Percentiles rank a stretch among this genome's conserved stretches.
Evolutionary conservation across 2,113 vertebrate genomes (phyloP).

Genomic region (Gymnocephalus cernua): DNA sequence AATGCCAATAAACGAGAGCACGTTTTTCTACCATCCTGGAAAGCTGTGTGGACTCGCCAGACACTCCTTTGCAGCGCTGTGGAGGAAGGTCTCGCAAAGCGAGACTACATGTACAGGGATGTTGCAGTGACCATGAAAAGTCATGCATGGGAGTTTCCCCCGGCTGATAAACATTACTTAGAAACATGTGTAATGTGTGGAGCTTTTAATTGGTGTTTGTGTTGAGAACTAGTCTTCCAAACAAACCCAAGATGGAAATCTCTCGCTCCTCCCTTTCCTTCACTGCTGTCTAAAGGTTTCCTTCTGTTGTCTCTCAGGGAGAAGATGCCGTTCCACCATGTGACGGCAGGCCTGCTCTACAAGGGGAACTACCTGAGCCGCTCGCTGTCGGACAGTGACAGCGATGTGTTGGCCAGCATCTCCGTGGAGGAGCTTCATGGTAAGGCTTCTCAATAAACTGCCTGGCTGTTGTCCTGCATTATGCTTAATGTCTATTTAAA

Average conservation of each 20-base stretch:
- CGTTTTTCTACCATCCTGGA: no score
- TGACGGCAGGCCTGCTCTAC: conserved; percentile 97
- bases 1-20: no score
- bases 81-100: no score
- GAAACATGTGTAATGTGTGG: not conserved
- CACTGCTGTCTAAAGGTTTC: conserved; percentile 11
- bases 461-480: conserved; percentile 12
- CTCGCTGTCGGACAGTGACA: conserved; percentile 95
- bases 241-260: not conserved
- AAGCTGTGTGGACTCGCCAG: no score
- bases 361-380: conserved; percentile 98
- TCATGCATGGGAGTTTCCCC: not conserved
- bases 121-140: not conserved
- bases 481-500: conserved; percentile 18
- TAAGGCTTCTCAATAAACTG: conserved; percentile 77
- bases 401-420: conserved; percentile 94
- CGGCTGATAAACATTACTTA: not conserved
- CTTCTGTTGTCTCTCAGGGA: conserved; percentile 83
- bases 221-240: not conserved
- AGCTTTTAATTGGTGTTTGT: not conserved
- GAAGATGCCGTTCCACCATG: conserved; percentile 99
- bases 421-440: conserved; percentile 96
- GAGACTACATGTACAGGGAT: not conserved
- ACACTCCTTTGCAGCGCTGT: no score
- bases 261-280: not conserved